These are phyloP conservation scores for Eumerus sabulonum DNA, from an alignment of 2,888 invertebrate species.

Conservation along the genomic window DNA sequence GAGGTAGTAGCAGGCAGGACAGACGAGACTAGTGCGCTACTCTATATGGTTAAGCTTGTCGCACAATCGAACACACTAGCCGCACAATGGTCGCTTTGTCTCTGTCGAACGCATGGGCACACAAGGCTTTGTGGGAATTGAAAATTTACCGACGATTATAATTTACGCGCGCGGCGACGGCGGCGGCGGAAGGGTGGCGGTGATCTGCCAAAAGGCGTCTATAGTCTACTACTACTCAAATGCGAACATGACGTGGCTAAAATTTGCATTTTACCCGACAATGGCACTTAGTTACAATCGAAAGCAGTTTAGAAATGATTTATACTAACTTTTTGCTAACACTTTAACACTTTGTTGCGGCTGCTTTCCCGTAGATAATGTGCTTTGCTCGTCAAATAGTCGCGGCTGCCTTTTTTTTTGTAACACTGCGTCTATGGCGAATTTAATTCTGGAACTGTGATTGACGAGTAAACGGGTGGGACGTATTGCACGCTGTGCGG, in stretches of 20 bases:
- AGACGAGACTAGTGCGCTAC: conserved; percentile 30
- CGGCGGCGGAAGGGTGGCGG: conserved; percentile 64
- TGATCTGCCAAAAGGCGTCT: conserved; percentile 69
- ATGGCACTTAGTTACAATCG: conserved; percentile 45
- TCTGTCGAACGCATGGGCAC: conserved; percentile 27
- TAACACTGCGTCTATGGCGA: conserved; percentile 71
- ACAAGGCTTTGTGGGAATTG: conserved; percentile 36
- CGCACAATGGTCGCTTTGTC: conserved; percentile 32
- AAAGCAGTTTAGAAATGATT: conserved; percentile 50
- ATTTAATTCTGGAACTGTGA: conserved; percentile 70
- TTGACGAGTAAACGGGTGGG: conserved; percentile 57
- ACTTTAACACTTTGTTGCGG: conserved; percentile 69
- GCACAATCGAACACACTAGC: conserved; percentile 30
- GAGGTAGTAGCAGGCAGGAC: conserved; percentile 40
- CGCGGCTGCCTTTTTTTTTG: conserved; percentile 58
- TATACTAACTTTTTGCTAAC: conserved; percentile 64
- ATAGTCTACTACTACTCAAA: conserved; percentile 64
- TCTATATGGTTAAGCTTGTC: conserved; percentile 41
- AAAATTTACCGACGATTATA: conserved; percentile 64
- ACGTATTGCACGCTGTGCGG: conserved; percentile 34
- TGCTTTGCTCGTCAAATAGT: conserved; percentile 53
- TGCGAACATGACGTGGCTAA: conserved; percentile 71
- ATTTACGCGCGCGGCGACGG: conserved; percentile 68
- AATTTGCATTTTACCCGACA: conserved; percentile 62
- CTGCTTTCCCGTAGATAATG: conserved; percentile 49